Evolutionary conservation across 2,888 invertebrate genomes (phyloP), one percentile per base, ranked within the genome.

Genomic region (Aethes cnicana): DNA sequence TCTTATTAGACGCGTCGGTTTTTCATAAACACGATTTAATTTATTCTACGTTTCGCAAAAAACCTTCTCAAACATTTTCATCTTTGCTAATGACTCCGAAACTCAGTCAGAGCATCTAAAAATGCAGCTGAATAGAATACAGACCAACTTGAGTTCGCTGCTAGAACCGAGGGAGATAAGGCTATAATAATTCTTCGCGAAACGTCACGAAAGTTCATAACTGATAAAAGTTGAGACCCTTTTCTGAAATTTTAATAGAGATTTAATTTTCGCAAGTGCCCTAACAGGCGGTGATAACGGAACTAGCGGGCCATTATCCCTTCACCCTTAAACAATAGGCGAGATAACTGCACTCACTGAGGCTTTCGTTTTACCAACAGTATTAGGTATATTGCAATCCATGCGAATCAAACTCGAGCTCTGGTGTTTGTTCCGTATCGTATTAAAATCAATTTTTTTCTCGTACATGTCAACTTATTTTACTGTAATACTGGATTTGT

Each of bases 141-240:
- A 66, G 72, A 66, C 72, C 18, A 33, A 79, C 74, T 75, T 71
- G 72, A 73, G 76, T 78, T 76, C 71, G 64, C 74, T 77, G 69
- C 74, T 73, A 71, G 67, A 81, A 77, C 77, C 71, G 74, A 59
- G 63, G 54, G 62, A 81, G 88, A 87, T 86, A 87, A 85, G 76
- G 70, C 78, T 81, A 86, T 85, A 86, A 88, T 88, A 87, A 86
- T 83, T 89, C 88, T 84, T 81, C 79, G 78, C 71, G 69, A 80
- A 86, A 84, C 81, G 88, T 87, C 87, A 84, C 75, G 72, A 85
- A 88, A 88, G 83, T 88, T 88, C 80, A 84, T 81, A 87, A 81
- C 87, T 84, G 87, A 88, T 89, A 87, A 88, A 87, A 87, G 80
- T 87, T 84, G 67, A 68, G 78, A 74, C 80, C 81, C 84, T 80